Base-by-base conservation (phyloP, 2,888 invertebrate species). In the Drepanosiphum platanoidis region DNA sequence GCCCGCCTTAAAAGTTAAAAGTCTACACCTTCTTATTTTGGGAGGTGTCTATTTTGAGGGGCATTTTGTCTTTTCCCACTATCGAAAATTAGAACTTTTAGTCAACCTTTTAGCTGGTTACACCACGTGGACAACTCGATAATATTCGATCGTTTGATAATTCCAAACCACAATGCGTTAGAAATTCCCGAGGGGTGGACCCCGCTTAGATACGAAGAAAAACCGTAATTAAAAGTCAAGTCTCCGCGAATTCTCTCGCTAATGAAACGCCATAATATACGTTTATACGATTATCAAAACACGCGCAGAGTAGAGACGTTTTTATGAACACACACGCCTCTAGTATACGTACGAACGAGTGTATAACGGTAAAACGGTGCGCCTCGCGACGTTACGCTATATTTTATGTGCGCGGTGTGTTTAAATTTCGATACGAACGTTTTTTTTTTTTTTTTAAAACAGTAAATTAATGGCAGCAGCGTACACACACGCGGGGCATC, bases 321-420 rank as follows among this genome's bases (percentile, higher is more conserved):
- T 52, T 15, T 32, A 34, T 58, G 4, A 58, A 7, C 22, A 3
- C 4, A 66, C 18, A 13, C 30, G 11, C n/a, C n/a, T n/a, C n/a
- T 5, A 7, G 7, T 66, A 66, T 13, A 66, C 32, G 34, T 3
- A 32, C 32, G 39, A 18, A 71, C 39, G 32, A n/a, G 71, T 27
- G 18, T 46, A 46, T 72, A 72, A 72, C 72, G 72, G 72, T 72
- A 46, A 72, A 72, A 46, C 27, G 42, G 39, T 27, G 36, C 32
- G 27, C 0, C 39, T 11, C 15, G 71, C n/a, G 7, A n/a, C n/a
- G 18, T 9, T 61, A 61, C 61, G 18, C 52, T 13, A 18, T 5
- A 4, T 5, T 22, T 52, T 18, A 22, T 27, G 27, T 8, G 3
- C 39, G 42, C 42, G 39, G 39, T 42, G 27, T 46, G 46, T 52